Conservation (phyloP, 2,888 invertebrate species). For the Mesorhabditis spiculigera region DNA sequence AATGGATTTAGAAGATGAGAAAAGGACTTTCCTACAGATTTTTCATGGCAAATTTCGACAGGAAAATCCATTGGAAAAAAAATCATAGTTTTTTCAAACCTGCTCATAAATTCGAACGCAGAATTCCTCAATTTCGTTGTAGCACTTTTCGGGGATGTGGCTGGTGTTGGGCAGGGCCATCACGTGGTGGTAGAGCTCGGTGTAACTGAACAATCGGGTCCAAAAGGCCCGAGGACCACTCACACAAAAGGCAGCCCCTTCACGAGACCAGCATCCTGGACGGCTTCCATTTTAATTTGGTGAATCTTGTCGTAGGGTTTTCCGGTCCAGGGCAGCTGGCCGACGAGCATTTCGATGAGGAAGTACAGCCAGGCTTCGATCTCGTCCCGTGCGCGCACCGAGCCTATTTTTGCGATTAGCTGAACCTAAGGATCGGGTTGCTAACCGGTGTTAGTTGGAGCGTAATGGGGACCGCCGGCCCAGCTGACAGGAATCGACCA, state of each 20-base stretch:
- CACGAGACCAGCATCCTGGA: constrained; percentile 13
- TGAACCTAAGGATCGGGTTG: constrained; percentile 2
- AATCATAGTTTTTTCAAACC: background rate
- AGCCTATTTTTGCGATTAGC: background rate
- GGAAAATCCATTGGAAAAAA: background rate
- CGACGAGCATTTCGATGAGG: constrained; percentile 29
- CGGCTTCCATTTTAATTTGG: constrained; percentile 14
- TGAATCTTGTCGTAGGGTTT: constrained; percentile 19
- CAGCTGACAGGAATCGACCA: constrained; percentile 14
- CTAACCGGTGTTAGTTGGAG: constrained; percentile 29
- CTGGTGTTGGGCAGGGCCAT: background rate
- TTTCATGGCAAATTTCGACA: too few relatives aligned
- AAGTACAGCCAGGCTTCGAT: constrained; percentile 41
- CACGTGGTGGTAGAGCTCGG: constrained; percentile 1
- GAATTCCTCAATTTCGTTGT: constrained; percentile 1
- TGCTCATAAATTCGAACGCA: constrained; percentile 1
- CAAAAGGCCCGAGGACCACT: background rate
- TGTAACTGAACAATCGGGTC: background rate
- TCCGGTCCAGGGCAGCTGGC: constrained; percentile 38
- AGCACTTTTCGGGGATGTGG: background rate
- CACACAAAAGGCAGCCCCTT: constrained; percentile 15
- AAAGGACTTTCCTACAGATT: too few relatives aligned
- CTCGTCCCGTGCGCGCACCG: constrained; percentile 25
- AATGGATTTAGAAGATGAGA: too few relatives aligned
- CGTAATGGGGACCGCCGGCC: constrained; percentile 32